Conservation (phyloP, 2,113 vertebrate genomes). For the Brienomyrus brachyistius region DNA sequence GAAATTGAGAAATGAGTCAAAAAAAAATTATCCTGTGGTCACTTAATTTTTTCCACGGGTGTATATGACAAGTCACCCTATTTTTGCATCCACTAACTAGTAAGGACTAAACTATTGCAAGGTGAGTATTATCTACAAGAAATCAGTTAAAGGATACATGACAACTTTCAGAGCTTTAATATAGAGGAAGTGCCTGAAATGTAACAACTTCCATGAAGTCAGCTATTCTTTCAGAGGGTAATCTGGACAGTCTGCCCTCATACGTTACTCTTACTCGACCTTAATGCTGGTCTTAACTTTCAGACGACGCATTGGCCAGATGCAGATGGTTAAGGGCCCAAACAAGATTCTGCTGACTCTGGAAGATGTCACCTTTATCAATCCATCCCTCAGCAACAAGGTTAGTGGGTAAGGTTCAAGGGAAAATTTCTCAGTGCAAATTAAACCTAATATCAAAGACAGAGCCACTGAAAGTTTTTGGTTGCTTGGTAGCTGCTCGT, state of each 20-base stretch:
- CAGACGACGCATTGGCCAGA: slow-evolving; percentile 42
- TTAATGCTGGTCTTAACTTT: not conserved
- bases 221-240: not conserved
- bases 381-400: slow-evolving; percentile 47
- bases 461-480: not conserved
- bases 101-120: not conserved
- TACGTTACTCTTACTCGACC: not conserved
- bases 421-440: not conserved
- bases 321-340: slow-evolving; percentile 39
- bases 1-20: too few species aligned
- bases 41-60: too few species aligned
- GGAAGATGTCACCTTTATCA: slow-evolving; percentile 48
- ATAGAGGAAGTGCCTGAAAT: too few species aligned
- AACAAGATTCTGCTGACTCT: slow-evolving; percentile 49
- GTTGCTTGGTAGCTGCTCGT: not conserved
- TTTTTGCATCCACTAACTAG: not conserved
- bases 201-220: not conserved
- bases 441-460: not conserved
- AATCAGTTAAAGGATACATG: not conserved
- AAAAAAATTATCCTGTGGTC: too few species aligned
- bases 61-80: not conserved
- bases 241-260: not conserved
- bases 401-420: slow-evolving; percentile 20
- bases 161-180: not conserved
- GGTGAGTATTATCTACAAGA: not conserved